Conservation (phyloP, 1,140 invertebrate species). For the Zaprionus ornatus region DNA sequence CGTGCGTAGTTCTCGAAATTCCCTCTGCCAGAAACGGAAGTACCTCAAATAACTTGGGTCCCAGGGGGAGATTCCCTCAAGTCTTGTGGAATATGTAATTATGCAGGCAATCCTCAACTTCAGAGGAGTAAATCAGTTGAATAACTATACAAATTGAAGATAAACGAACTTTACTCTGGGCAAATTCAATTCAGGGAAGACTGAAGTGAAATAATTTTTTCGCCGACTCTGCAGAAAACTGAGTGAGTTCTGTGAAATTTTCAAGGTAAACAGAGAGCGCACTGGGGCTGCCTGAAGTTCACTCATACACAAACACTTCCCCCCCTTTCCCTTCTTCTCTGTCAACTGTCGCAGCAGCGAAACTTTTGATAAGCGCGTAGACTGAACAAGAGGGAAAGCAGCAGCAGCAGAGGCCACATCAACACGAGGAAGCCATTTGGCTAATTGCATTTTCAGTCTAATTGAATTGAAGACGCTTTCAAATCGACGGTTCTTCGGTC, state of each 20-base stretch:
- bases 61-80: not conserved
- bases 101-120: not conserved
- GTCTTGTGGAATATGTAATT: not conserved
- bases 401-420: not conserved
- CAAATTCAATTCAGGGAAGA: not conserved
- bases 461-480: conserved; percentile 58
- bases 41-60: not conserved
- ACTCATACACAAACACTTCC: not conserved
- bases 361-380: conserved; percentile 63
- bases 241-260: not conserved
- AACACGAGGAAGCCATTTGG: conserved; percentile 66
- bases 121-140: not conserved
- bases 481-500: not conserved
- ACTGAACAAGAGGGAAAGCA: conserved; percentile 11
- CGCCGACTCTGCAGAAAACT: not conserved
- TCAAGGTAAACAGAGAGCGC: conserved; percentile 27
- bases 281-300: not conserved
- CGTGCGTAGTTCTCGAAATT: not conserved
- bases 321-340: not conserved
- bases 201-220: conserved; percentile 27
- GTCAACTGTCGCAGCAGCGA: conserved; percentile 3
- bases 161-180: not conserved
- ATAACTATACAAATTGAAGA: not conserved
- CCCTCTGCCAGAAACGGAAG: not conserved
- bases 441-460: conserved; percentile 71